Evolutionary conservation across 1,140 invertebrate species (phyloP), one percentile per base, ranked within the genome.

Genomic region (Drosophila elegans): DNA sequence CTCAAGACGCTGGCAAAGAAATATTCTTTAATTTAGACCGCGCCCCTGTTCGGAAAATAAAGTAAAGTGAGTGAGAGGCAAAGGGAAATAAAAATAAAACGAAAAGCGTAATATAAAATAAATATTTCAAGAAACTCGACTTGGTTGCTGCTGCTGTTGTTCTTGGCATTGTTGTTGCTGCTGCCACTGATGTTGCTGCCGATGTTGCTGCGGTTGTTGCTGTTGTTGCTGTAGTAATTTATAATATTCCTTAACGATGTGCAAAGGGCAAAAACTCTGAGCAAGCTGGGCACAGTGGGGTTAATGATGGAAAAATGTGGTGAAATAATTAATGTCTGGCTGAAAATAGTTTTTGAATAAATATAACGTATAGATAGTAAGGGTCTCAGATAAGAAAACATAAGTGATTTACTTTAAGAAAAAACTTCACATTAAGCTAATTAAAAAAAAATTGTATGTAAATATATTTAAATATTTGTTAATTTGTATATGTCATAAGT

Each of bases 161-260:
- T 60, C 41, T 48, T 80, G 55, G 21, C 71, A 48, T 11, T 49
- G 46, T 11, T 49, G 46, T 21, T 54, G 25, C 7, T 59, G 53
- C 16, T 60, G 41, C 6, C 49, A 38, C 42, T 61, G 61, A 41
- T 48, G 55, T 57, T 80, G 68, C 46, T 62, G 69, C 46, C 71
- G 68, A 45, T 80, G 78, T 57, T 57, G 48, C 13, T 71, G 39
- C 53, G 73, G 66, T 38, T 38, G 60, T 68, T 71, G 59, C 21
- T 71, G 72, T 57, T 84, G 80, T 74, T 82, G 73, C 69, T 83
- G 82, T 74, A 84, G 90, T 91, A 91, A 91, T 91, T 91, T 91
- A 91, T 91, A 91, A 91, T 91, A 91, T 91, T 91, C 82, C 80
- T 91, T 91, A 91, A 91, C 90, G 85, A 91, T 85, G 89, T 83